Conservation (phyloP, 1,140 invertebrate genomes). For the Microvelia longipes region DNA sequence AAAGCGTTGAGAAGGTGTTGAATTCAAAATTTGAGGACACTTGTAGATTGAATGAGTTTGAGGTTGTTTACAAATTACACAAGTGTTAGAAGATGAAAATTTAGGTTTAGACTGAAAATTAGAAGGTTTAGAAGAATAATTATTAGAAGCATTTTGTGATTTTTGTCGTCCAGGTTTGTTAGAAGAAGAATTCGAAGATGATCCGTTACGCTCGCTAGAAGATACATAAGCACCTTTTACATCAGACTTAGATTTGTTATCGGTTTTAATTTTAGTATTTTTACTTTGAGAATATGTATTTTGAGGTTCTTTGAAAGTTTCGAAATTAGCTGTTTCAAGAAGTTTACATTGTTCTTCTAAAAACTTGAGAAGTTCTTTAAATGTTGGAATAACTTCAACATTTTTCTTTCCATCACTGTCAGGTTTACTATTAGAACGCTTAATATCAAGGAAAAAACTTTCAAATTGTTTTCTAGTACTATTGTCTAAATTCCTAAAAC, state of each 20-base stretch:
- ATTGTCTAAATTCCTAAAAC: neutral
- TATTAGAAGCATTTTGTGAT: neutral
- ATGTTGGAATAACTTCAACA: neutral
- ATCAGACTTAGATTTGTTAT: neutral
- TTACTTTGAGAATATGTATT: too few relatives aligned
- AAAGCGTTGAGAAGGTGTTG: neutral
- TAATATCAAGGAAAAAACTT: neutral
- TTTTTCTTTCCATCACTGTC: neutral
- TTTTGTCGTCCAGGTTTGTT: neutral
- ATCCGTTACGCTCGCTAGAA: too few relatives aligned
- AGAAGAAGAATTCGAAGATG: neutral
- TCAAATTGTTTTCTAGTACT: neutral
- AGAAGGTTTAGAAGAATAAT: neutral
- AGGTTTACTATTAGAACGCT: neutral
- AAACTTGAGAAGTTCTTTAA: neutral
- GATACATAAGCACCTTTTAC: neutral
- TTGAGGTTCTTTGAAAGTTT: neutral
- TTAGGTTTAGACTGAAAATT: neutral
- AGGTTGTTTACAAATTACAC: too few relatives aligned
- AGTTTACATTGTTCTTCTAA: neutral
- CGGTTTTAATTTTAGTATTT: too few relatives aligned
- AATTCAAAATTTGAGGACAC: neutral
- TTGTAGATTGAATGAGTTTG: neutral
- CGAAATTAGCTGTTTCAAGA: neutral
- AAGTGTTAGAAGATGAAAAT: neutral